Percentiles rank a stretch among this genome's conserved stretches.
These are phyloP conservation scores for Caloenas nicobarica DNA, from an alignment of 2,113 vertebrate genomes.

Conservation along the genomic window DNA sequence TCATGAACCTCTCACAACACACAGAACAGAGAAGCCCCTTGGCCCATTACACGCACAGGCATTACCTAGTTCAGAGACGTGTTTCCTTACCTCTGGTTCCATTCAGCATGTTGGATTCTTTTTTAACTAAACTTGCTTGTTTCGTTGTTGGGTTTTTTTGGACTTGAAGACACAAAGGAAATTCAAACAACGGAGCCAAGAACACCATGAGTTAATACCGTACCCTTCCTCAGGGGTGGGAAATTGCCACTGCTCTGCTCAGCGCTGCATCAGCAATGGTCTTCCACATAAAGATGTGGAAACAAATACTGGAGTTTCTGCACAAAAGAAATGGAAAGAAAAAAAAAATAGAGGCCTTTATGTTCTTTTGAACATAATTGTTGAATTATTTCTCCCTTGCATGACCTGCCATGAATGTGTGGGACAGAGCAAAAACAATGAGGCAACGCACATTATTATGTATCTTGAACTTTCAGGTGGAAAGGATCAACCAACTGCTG, in stretches of 20 bases:
- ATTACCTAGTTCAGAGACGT: not conserved
- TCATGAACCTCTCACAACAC: not conserved
- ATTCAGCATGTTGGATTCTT: not conserved
- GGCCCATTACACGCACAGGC: not conserved
- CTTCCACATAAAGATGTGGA: not conserved
- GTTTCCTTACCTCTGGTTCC: not conserved
- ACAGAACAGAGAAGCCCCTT: accelerated
- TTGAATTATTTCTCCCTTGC: not conserved
- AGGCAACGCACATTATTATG: not conserved
- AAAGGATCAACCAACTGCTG: not conserved
- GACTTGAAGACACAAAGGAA: not conserved
- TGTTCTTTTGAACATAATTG: not conserved
- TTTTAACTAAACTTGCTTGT: not conserved
- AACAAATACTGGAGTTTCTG: not conserved
- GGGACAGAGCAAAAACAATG: not conserved
- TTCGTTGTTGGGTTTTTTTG: not conserved
- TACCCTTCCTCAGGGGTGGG: not conserved
- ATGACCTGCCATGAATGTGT: not conserved
- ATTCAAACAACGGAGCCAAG: not conserved
- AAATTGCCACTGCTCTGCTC: not conserved
- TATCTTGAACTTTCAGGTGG: not conserved
- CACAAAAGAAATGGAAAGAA: not conserved
- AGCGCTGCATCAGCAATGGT: not conserved
- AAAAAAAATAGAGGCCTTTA: not conserved
- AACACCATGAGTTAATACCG: not conserved